Percentiles rank a stretch among this genome's conserved stretches.
Evolutionary conservation across 2,888 invertebrate genomes (phyloP).

Genomic region (Drosophila buzzatii): DNA sequence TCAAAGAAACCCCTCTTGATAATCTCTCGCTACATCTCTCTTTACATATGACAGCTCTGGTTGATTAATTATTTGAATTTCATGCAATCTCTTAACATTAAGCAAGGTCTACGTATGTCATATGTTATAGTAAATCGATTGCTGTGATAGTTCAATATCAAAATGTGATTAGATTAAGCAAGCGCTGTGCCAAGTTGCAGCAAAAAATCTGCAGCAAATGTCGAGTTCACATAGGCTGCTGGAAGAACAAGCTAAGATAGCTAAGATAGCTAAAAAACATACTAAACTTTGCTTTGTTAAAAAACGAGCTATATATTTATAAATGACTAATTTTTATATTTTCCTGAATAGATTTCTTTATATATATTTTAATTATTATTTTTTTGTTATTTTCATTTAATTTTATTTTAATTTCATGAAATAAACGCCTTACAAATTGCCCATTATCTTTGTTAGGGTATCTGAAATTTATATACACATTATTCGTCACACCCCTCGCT

Average conservation of each 20-base stretch:
- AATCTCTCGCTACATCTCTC: no score
- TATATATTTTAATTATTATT: no score
- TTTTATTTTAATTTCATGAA: neutral
- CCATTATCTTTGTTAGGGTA: conserved; percentile 5
- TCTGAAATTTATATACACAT: conserved; percentile 6
- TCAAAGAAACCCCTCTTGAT: no score
- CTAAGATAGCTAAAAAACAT: neutral
- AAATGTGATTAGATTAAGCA: no score
- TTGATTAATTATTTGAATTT: no score
- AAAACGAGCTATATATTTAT: no score
- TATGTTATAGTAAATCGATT: neutral
- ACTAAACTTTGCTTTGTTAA: neutral
- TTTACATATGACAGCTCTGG: no score
- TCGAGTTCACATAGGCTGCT: neutral
- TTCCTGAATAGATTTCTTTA: no score
- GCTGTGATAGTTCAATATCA: neutral
- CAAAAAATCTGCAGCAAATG: neutral
- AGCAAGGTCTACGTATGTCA: neutral
- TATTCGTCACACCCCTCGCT: conserved; percentile 45
- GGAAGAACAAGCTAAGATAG: neutral
- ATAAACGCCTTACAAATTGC: neutral
- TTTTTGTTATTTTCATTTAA: neutral
- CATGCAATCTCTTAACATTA: no score
- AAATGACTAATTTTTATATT: no score
- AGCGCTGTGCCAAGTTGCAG: neutral